These are phyloP conservation scores for Epistrophe grossulariae DNA, from an alignment of 2,888 invertebrate genomes.

Conservation along the genomic window DNA sequence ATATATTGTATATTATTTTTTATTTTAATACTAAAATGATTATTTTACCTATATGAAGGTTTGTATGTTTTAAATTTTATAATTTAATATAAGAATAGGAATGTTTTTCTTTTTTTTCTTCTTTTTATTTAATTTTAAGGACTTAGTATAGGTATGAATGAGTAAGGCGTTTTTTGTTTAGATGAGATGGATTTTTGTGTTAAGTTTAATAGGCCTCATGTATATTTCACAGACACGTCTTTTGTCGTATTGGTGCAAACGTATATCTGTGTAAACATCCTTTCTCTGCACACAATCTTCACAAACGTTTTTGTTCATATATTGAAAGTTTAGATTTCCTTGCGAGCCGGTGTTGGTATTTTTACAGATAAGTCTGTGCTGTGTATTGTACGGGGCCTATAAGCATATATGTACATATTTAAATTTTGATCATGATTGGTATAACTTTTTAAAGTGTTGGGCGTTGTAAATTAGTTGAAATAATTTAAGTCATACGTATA, in stretches of 20 bases:
- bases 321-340: no score
- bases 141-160: constrained; percentile 39
- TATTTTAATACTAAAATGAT: constrained; percentile 9
- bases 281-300: no score
- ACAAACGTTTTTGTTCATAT: no score
- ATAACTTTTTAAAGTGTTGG: background rate
- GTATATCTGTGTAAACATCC: no score
- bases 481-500: background rate
- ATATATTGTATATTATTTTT: constrained; percentile 21
- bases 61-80: background rate
- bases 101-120: constrained; percentile 49
- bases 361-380: no score
- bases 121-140: constrained; percentile 3
- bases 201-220: background rate
- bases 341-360: no score
- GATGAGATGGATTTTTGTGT: constrained; percentile 39
- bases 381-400: background rate
- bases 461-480: background rate
- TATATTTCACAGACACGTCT: background rate
- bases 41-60: background rate
- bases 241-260: no score
- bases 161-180: constrained; percentile 65
- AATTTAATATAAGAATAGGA: constrained; percentile 46
- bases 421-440: constrained; percentile 21
- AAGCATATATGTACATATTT: no score